These are phyloP conservation scores for Hylaea fasciaria DNA, from an alignment of 2,888 invertebrate species.

Conservation along the genomic window DNA sequence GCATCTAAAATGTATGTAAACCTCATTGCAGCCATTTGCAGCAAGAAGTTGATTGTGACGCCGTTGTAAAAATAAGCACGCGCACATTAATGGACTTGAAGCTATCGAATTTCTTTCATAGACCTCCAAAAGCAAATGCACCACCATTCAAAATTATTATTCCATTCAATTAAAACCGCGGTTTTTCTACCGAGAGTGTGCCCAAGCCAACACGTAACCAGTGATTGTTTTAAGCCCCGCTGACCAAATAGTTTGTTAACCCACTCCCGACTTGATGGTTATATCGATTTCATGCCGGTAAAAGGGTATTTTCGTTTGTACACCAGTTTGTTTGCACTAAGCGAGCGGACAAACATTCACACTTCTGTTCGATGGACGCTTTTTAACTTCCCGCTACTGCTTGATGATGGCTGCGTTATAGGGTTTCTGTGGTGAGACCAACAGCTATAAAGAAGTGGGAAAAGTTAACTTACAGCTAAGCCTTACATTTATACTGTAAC, in stretches of 20 bases:
- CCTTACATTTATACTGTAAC: too few species aligned
- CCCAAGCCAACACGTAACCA: constrained; percentile 8
- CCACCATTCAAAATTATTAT: constrained; percentile 5
- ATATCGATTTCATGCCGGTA: constrained; percentile 56
- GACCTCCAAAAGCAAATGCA: constrained; percentile 5
- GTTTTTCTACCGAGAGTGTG: constrained; percentile 1
- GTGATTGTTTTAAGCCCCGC: constrained; percentile 33
- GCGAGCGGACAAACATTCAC: constrained; percentile 57
- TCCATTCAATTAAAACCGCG: constrained; percentile 13
- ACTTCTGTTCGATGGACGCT: constrained; percentile 54
- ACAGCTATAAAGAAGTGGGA: too few species aligned
- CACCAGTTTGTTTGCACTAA: constrained; percentile 47
- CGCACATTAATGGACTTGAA: too few species aligned
- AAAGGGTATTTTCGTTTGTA: constrained; percentile 50
- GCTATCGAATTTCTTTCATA: constrained; percentile 7
- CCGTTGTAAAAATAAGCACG: not conserved
- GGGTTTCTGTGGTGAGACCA: too few species aligned
- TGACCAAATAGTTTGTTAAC: constrained; percentile 33
- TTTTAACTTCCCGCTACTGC: constrained; percentile 35
- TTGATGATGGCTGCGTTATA: not conserved
- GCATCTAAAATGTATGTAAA: too few species aligned
- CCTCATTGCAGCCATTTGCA: too few species aligned
- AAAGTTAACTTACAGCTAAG: too few species aligned
- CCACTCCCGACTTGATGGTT: constrained; percentile 35
- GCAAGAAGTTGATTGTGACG: too few species aligned